Base-by-base conservation (phyloP, 2,888 invertebrate genomes). In the Augiades crinisus region DNA sequence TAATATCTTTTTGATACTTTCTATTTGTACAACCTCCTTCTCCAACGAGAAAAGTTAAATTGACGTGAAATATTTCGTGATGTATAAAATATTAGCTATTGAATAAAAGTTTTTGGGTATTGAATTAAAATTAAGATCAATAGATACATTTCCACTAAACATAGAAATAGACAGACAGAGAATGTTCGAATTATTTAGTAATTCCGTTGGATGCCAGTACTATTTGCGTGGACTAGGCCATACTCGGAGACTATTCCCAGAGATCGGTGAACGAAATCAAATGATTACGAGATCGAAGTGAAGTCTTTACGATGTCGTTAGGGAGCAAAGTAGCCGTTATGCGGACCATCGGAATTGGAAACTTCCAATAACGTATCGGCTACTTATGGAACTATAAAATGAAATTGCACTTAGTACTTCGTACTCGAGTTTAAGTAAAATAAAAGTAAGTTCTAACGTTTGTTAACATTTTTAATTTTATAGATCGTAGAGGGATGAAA, bases 301-400 rank as follows among this genome's bases (percentile, higher is more conserved):
- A 50, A 37, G 51, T 37, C 37, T 51, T 51, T 37, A 51, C 37
- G 51, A 37, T 37, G 51, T 44, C 44, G 51, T 51, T 44, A 51
- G 51, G 14, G 41, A 37, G 43, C 43, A 37, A 22, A 44, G 51
- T 44, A 44, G 51, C 44, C 51, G 44, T 51, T 51, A 51, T 44
- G 36, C 30, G 36, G 44, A 44, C 44, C 44, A 51, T 51, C 44
- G 44, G 37, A 51, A 44, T 44, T 27, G 44, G 10, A 30, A 44
- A 31, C 14, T 45, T 44, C 51, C 51, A 51, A 44, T 51, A 44
- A 37, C 22, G 34, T 36, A 17, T 31, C 51, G n/a, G n/a, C n/a
- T n/a, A n/a, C n/a, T n/a, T n/a, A n/a, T n/a, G n/a, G n/a, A n/a
- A n/a, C n/a, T n/a, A n/a, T n/a, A n/a, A 22, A 37, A 51, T 44